Percentiles rank a stretch among this genome's conserved stretches.
These are phyloP conservation scores for Mimumesa dahlbomi DNA, from an alignment of 2,888 invertebrate genomes.

Conservation along the genomic window DNA sequence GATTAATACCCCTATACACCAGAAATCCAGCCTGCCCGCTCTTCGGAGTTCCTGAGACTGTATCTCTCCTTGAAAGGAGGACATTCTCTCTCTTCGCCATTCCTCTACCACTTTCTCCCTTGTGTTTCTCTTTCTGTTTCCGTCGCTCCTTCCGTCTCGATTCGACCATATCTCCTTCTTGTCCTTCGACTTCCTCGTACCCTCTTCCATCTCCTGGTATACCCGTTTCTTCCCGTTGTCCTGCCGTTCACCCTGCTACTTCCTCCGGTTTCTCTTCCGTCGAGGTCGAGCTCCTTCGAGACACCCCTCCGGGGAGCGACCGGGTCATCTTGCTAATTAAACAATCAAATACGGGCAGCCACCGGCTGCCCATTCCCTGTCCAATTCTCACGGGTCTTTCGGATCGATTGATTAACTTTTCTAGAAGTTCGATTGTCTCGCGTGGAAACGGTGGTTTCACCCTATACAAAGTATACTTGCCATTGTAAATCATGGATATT, in stretches of 20 bases:
- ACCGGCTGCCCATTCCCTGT: slow-evolving; percentile 59
- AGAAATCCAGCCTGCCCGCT: slow-evolving; percentile 74
- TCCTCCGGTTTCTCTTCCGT: slow-evolving; percentile 49
- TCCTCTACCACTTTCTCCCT: slow-evolving; percentile 23
- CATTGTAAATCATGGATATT: background rate
- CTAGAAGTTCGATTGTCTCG: slow-evolving; percentile 72
- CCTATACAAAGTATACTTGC: too few species aligned
- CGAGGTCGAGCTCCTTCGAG: slow-evolving; percentile 59
- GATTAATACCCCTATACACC: slow-evolving; percentile 80
- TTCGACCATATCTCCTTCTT: slow-evolving; percentile 46
- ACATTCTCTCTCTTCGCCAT: slow-evolving; percentile 52
- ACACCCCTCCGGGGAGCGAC: slow-evolving; percentile 66
- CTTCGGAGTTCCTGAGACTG: slow-evolving; percentile 71
- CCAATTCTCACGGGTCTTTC: slow-evolving; percentile 70
- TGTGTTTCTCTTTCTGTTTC: slow-evolving; percentile 31
- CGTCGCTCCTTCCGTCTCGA: slow-evolving; percentile 26
- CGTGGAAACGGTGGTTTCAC: slow-evolving; percentile 48
- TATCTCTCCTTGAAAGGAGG: slow-evolving; percentile 64
- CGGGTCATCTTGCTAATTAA: slow-evolving; percentile 80
- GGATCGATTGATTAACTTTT: slow-evolving; percentile 76
- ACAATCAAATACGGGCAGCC: slow-evolving; percentile 80
- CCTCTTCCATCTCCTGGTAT: slow-evolving; percentile 32
- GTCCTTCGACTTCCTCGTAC: slow-evolving; percentile 59
- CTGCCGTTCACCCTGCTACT: slow-evolving; percentile 11
- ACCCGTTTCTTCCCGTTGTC: slow-evolving; percentile 28